Base-by-base conservation (phyloP, 2,888 invertebrate species). In the Caradrina kadenii region DNA sequence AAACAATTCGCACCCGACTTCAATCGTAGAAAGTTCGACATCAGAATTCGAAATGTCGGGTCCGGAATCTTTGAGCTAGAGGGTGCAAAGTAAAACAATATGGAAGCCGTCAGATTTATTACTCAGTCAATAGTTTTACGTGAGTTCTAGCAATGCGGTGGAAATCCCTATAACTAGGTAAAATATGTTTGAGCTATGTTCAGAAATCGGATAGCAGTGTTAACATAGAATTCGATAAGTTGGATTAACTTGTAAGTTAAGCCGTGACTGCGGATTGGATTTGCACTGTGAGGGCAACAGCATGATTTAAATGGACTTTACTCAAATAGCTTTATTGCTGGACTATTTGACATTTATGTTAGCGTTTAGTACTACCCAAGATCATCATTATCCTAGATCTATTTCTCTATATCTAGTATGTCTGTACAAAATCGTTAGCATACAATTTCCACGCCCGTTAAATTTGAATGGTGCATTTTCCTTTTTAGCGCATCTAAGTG, bases 121-220 rank as follows among this genome's bases (percentile, higher is more conserved):
- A 84, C 84, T 86, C 73, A 50, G 60, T 61, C 83, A 86, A 88
- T 87, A 86, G 82, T 86, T 88, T 69, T 63, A 87, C 84, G 83
- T 85, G 86, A 86, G 82, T 85, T 83, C 73, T 66, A 75, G 78
- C 69, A 79, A 85, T 80, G 84, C 84, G 83, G 81, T 84, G 79
- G 65, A 74, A 81, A 86, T 82, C 80, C 69, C 77, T 67, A 45
- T 69, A 61, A 65, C 64, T 80, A 73, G 75, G 72, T 71, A 75
- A 69, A 22, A 26, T 7, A 19, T 74, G 76, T 83, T 75, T 50
- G 53, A 76, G 39, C 63, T 73, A 73, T 64, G 67, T 66, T 72
- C 54, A 73, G 76, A 73, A 76, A 72, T 79, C 69, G 70, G 81
- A 79, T 85, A 74, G 70, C 73, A 83, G 80, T 84, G 72, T 85